Base-by-base conservation (phyloP, 2,888 invertebrate species). In the Trissoscelio sp. region DNA sequence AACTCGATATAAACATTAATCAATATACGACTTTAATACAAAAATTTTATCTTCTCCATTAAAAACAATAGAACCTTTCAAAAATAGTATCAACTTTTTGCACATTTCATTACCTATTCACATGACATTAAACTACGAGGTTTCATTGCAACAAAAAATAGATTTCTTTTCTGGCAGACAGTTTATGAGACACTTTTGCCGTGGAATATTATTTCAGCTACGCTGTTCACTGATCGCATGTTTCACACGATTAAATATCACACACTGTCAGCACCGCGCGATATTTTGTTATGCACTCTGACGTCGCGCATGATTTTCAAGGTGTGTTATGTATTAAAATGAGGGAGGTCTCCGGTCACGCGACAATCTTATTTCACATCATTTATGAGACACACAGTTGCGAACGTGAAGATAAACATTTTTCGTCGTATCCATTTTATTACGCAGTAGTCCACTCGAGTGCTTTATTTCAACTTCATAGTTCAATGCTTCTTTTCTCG, bases 181-280 rank as follows among this genome's bases (percentile, higher is more conserved):
- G 58, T 77, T 77, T 77, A 77, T 20, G 77, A 77, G 69, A 72
- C 64, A 70, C 62, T 72, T 64, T 39, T 60, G 70, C 34, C 22
- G 42, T 11, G 53, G 39, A 70, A 72, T 70, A 70, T 72, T 78
- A 70, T 70, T 78, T 78, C 78, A 64, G 55, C 70, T 37, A 70
- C 51, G 39, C 69, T 77, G 55, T 77, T 77, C 62, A 66, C 14
- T 79, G 66, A 79, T 66, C 64, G 66, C 72, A 78, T 72, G 78
- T 78, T 72, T 70, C 62, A 37, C 57, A 34, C 79, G 79, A 72
- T 79, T 79, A 72, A 79, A 72, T 72, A 79, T 72, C 79, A 66
- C 66, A 66, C 39, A 51, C 55, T 72, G 66, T 66, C 72, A 72
- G 57, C 58, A 58, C 44, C 5, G 48, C 18, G 39, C 51, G 53